These are phyloP conservation scores for Melipona bicolor DNA, from an alignment of 2,888 invertebrate genomes.

Conservation along the genomic window DNA sequence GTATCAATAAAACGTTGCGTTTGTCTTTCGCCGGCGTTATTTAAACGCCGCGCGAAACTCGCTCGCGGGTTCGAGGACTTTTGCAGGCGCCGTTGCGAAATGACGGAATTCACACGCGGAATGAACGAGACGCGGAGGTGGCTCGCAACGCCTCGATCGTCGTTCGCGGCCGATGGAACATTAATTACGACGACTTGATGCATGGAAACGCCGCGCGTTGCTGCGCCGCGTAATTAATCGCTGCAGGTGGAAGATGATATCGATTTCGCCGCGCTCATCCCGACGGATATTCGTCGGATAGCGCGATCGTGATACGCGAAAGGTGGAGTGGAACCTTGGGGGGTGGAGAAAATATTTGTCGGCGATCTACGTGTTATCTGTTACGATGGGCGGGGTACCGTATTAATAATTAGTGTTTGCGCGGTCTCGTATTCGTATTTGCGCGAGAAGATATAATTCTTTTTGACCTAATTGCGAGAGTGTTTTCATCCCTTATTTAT, in stretches of 20 bases:
- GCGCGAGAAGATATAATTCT: too few relatives aligned
- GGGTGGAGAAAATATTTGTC: not conserved
- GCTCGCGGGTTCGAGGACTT: not conserved
- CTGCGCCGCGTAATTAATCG: constrained; percentile 61
- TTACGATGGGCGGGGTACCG: too few relatives aligned
- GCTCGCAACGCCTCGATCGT: constrained; percentile 36
- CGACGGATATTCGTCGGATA: constrained; percentile 13
- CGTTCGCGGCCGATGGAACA: constrained; percentile 45
- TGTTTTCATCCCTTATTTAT: too few relatives aligned
- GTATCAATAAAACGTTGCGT: constrained; percentile 16
- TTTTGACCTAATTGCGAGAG: too few relatives aligned
- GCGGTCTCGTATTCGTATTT: too few relatives aligned
- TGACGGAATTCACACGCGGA: constrained; percentile 3
- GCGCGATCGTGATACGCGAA: not conserved
- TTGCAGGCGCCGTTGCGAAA: constrained; percentile 6
- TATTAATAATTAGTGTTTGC: too few relatives aligned
- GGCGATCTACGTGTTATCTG: not conserved
- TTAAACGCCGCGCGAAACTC: not conserved
- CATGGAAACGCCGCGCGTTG: constrained; percentile 51
- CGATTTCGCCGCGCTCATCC: constrained; percentile 52
- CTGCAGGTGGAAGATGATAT: constrained; percentile 62
- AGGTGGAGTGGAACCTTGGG: not conserved
- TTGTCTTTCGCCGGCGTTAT: constrained; percentile 5
- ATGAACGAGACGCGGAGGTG: not conserved
- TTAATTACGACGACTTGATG: constrained; percentile 65